A percentile compares a stretch with the other conserved stretches of the same genome.
Evolutionary conservation across 2,888 invertebrate genomes (phyloP).

Genomic region (Chrysodeixis includens): DNA sequence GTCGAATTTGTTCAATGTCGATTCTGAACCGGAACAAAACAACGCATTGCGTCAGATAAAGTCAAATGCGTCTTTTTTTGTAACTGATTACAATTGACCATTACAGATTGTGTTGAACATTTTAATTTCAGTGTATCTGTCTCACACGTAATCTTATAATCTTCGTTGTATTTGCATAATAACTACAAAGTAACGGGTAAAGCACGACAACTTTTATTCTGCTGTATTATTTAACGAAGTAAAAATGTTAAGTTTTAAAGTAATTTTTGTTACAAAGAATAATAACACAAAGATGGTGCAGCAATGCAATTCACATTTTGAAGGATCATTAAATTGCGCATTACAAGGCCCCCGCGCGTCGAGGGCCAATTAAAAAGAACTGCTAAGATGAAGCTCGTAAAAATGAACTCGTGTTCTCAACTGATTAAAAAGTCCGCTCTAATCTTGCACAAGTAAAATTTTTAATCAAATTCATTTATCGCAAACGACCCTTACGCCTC

Average conservation of each 20-base stretch:
- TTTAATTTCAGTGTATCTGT: conserved; percentile 23
- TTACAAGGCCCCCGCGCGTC: conserved; percentile 80
- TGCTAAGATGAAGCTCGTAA: conserved; percentile 85
- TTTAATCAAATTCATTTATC: conserved; percentile 78
- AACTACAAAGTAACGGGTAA: neutral
- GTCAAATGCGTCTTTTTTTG: conserved; percentile 48
- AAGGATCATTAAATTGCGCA: conserved; percentile 87
- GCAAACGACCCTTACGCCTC: conserved; percentile 62
- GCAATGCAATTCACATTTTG: conserved; percentile 88
- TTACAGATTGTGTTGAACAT: conserved; percentile 32
- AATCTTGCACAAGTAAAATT: conserved; percentile 76
- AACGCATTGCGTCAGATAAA: conserved; percentile 63
- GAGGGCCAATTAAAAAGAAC: conserved; percentile 87
- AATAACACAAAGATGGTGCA: conserved; percentile 83
- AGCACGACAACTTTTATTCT: neutral
- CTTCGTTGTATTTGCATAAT: neutral
- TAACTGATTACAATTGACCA: conserved; percentile 45
- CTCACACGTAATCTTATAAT: neutral
- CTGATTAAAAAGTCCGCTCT: conserved; percentile 85
- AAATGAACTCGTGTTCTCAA: conserved; percentile 85
- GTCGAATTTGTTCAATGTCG: conserved; percentile 74
- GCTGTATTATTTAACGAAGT: conserved; percentile 1
- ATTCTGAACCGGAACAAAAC: conserved; percentile 72
- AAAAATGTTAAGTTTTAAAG: conserved; percentile 3
- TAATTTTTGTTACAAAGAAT: conserved; percentile 1